Conservation (phyloP, 2,113 vertebrate genomes). For the Odobenus rosmarus region DNA sequence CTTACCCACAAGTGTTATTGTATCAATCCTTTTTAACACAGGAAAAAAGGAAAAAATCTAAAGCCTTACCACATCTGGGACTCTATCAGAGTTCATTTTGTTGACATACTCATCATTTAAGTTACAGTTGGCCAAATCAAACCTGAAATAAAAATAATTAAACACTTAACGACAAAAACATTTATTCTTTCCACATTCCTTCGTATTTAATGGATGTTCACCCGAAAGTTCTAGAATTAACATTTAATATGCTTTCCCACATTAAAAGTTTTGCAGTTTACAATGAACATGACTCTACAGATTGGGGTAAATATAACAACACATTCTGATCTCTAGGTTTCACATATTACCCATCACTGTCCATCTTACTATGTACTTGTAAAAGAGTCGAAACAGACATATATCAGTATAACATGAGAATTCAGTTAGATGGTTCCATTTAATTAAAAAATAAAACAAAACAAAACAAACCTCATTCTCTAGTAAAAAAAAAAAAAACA, state of each 20-base stretch:
- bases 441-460: background rate
- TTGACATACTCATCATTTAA: constrained; percentile 96
- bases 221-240: constrained; percentile 9
- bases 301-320: background rate
- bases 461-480: background rate
- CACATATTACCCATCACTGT: background rate
- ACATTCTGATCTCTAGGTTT: background rate
- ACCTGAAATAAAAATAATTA: constrained; percentile 84
- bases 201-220: background rate
- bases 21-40: background rate
- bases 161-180: background rate
- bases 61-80: constrained; percentile 96
- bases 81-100: constrained; percentile 94
- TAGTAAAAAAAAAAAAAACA: constrained; percentile 25
- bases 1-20: background rate
- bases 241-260: background rate
- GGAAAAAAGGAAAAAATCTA: background rate
- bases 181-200: background rate
- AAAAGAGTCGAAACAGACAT: background rate
- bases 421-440: background rate
- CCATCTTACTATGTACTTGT: background rate
- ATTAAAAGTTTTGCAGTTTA: background rate
- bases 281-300: background rate
- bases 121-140: constrained; percentile 97
- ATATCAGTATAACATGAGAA: background rate